Evolutionary conservation across 2,797 vertebrate genomes (phyloP).

Genomic region (Pseudochromis fuscus): DNA sequence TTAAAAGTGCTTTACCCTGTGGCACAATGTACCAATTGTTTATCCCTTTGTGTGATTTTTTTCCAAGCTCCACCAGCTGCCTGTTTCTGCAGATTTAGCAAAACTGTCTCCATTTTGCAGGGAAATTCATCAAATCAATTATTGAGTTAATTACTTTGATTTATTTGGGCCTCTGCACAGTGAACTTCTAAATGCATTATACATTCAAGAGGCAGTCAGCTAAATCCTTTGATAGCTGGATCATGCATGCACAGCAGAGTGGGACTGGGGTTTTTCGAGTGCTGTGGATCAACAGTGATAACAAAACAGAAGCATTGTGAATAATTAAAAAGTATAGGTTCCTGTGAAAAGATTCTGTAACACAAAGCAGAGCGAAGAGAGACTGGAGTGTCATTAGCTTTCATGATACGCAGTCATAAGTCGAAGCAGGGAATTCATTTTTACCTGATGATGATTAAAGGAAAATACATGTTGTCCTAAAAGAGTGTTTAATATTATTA

Average conservation of each 20-base stretch:
- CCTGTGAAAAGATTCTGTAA: conserved; percentile 11
- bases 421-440: no score
- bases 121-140: conserved; percentile 81
- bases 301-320: conserved; percentile 62
- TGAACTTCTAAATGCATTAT: conserved; percentile 67
- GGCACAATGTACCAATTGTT: conserved; percentile 67
- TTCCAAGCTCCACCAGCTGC: conserved; percentile 38
- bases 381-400: background rate
- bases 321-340: conserved; percentile 63
- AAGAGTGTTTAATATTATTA: no score
- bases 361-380: background rate
- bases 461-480: no score
- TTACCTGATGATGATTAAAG: no score
- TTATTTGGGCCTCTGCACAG: conserved; percentile 76
- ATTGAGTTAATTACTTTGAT: conserved; percentile 84
- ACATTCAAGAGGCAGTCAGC: conserved; percentile 63
- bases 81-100: conserved; percentile 71
- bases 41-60: conserved; percentile 58
- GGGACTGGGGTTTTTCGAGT: conserved; percentile 56
- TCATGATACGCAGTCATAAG: background rate
- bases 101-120: conserved; percentile 69
- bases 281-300: conserved; percentile 74
- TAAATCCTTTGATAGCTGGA: conserved; percentile 71
- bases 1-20: conserved; percentile 72
- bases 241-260: conserved; percentile 58